Conservation (phyloP, 2,113 vertebrate species). For the Hemicordylus capensis region DNA sequence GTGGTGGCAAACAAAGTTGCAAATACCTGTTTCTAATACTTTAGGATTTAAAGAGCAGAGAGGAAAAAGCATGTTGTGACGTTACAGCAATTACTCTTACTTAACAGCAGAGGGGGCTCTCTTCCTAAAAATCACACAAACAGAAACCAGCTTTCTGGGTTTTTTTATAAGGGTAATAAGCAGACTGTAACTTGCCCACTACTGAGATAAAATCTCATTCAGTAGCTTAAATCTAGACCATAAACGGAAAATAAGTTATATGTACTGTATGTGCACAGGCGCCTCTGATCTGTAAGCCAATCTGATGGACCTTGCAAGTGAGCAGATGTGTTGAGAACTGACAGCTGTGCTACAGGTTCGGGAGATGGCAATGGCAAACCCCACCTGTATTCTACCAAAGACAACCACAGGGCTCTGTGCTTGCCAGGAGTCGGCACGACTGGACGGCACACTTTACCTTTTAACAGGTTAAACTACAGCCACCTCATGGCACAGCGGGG, state of each 20-base stretch:
- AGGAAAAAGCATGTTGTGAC: background rate
- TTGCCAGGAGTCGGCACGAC: too few species aligned
- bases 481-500: too few species aligned
- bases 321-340: background rate
- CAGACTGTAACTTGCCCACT: accelerated
- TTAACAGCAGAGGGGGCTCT: constrained; percentile 57
- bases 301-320: background rate
- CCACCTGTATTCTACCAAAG: too few species aligned
- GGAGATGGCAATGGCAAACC: too few species aligned
- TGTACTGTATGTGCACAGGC: background rate
- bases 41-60: background rate
- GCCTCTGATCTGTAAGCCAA: background rate
- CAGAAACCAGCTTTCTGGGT: accelerated
- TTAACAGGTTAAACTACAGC: too few species aligned
- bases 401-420: too few species aligned
- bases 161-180: background rate
- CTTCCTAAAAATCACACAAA: constrained; percentile 1
- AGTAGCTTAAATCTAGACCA: background rate
- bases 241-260: background rate
- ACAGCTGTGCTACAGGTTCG: background rate
- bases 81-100: background rate
- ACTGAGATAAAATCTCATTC: accelerated
- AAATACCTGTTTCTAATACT: background rate
- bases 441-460: too few species aligned
- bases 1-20: background rate